phyloP scores from a whole-genome alignment of 2,797 vertebrate species.

The Anableps anableps region DNA sequence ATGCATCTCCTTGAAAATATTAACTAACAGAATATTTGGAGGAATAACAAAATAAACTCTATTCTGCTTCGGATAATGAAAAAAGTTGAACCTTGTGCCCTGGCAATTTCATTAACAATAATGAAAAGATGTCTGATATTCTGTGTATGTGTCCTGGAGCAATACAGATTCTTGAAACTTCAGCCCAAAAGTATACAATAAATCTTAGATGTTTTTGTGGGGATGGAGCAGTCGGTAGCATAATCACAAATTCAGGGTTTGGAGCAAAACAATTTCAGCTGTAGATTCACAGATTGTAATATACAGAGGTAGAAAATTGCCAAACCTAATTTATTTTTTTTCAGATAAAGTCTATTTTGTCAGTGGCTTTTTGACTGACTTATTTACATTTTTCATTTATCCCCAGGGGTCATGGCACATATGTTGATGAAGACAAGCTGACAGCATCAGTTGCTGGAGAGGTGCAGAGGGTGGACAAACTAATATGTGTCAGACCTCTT shows the following conservation, averaged over 20 bases:
- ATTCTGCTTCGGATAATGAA: neutral
- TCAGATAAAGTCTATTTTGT: neutral
- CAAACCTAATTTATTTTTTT: neutral
- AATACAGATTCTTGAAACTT: neutral
- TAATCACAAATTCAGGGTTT: neutral
- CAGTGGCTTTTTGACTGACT: neutral
- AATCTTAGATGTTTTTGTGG: neutral
- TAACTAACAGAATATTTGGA: too few species aligned
- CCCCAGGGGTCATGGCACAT: constrained; percentile 94
- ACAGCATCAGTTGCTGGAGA: constrained; percentile 96
- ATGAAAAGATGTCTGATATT: neutral
- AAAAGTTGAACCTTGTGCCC: neutral
- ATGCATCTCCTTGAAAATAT: too few species aligned
- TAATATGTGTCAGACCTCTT: constrained; percentile 93
- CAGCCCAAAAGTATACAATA: neutral
- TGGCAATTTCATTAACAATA: neutral
- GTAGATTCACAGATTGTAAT: neutral
- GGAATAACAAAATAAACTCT: too few species aligned
- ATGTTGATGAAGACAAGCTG: constrained; percentile 93
- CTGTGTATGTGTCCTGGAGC: neutral
- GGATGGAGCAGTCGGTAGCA: neutral
- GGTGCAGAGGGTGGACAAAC: constrained; percentile 95
- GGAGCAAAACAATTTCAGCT: neutral
- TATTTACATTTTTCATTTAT: constrained; percentile 6
- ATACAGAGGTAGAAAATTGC: neutral